phyloP scores from a whole-genome alignment of 1,140 invertebrate species.

The Apis laboriosa region DNA sequence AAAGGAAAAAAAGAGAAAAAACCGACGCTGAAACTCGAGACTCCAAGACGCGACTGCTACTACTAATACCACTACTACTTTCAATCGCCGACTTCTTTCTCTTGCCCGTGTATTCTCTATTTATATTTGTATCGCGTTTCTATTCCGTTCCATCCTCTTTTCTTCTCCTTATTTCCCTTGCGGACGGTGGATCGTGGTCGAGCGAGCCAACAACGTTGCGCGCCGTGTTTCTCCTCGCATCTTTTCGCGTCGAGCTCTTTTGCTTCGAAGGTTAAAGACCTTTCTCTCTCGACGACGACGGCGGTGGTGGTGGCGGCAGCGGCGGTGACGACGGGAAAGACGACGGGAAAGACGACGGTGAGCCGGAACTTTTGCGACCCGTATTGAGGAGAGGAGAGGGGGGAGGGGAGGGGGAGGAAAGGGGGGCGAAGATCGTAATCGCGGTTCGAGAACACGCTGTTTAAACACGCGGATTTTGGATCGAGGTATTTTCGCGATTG shows the following conservation, averaged over 20 bases:
- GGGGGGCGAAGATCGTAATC: constrained; percentile 17
- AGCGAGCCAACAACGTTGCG: neutral
- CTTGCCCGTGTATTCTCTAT: constrained; percentile 2
- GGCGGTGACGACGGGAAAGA: constrained; percentile 22
- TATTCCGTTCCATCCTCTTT: constrained; percentile 42
- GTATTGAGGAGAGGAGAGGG: no score
- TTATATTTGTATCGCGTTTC: constrained; percentile 52
- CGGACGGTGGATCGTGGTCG: constrained; percentile 39
- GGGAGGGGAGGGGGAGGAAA: neutral
- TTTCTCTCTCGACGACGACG: constrained; percentile 10
- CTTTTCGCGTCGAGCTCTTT: constrained; percentile 15
- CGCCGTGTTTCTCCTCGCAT: constrained; percentile 21
- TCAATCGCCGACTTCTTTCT: no score
- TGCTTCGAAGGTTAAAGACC: constrained; percentile 48
- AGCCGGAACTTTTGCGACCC: constrained; percentile 2
- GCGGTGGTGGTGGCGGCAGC: neutral
- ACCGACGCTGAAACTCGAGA: no score
- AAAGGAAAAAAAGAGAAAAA: no score
- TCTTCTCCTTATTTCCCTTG: constrained; percentile 52
- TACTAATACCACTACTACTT: no score
- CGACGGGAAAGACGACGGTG: neutral
- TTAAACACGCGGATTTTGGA: no score
- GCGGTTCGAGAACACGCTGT: neutral
- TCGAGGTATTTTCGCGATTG: no score
- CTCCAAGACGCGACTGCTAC: no score